These are phyloP conservation scores for Coluber constrictor DNA, from an alignment of 2,797 vertebrate genomes.

Conservation along the genomic window DNA sequence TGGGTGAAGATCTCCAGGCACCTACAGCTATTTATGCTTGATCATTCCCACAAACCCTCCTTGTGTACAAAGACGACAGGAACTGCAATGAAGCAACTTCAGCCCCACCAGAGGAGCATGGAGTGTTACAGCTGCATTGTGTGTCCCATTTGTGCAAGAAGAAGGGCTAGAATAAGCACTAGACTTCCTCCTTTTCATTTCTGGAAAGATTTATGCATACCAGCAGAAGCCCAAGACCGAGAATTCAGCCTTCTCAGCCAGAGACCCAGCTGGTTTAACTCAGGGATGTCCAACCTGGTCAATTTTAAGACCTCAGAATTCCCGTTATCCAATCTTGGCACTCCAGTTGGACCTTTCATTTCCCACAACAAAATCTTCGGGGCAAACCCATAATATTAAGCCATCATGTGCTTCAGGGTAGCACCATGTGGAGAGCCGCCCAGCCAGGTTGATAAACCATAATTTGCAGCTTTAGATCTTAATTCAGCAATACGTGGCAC, in stretches of 20 bases:
- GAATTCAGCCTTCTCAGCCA: not conserved
- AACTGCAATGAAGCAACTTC: not conserved
- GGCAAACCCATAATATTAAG: not conserved
- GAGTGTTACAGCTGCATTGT: not conserved
- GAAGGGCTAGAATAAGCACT: too few relatives aligned
- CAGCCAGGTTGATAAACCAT: not conserved
- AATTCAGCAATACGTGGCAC: not conserved
- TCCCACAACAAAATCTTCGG: not conserved
- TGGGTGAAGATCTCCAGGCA: too few relatives aligned
- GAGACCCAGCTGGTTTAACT: not conserved
- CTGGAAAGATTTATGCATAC: not conserved
- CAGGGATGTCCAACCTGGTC: not conserved
- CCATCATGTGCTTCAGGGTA: not conserved
- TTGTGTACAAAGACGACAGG: not conserved
- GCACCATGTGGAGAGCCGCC: not conserved
- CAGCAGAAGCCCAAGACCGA: not conserved
- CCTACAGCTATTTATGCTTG: not conserved
- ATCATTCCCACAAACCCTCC: not conserved
- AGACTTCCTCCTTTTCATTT: not conserved
- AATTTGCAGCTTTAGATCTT: not conserved
- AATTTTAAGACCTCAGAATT: not conserved
- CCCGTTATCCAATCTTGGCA: not conserved
- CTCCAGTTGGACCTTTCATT: not conserved
- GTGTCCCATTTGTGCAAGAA: too few relatives aligned
- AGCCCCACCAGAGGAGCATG: not conserved